Percentiles rank a stretch among this genome's conserved stretches.
phyloP scores from a whole-genome alignment of 1,140 invertebrate species.

The Drosophila lacertosa region DNA sequence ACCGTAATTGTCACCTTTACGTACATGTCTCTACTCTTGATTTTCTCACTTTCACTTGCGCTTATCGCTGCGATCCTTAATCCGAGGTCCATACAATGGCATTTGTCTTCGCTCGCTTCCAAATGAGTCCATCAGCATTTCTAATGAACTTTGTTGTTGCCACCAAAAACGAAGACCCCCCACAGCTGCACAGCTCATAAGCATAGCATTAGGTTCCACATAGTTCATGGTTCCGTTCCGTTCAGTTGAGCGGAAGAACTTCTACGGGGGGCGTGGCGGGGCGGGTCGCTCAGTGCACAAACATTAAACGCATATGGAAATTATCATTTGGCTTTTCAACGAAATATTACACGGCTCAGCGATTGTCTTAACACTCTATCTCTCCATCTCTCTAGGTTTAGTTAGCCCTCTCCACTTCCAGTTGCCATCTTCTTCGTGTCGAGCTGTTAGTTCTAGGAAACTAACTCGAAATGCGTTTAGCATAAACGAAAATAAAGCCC shows the following conservation, averaged over 20 bases:
- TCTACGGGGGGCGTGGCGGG: neutral
- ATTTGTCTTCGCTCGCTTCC: slow-evolving; percentile 9
- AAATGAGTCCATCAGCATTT: slow-evolving; percentile 2
- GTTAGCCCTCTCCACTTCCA: neutral
- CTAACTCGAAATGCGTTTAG: slow-evolving; percentile 32
- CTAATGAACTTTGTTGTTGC: neutral
- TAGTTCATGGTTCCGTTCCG: slow-evolving; percentile 15
- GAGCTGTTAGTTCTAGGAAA: slow-evolving; percentile 58
- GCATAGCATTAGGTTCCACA: neutral
- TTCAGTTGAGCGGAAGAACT: slow-evolving; percentile 39
- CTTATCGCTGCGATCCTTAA: slow-evolving; percentile 5
- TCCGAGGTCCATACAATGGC: slow-evolving; percentile 9
- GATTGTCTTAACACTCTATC: slow-evolving; percentile 17
- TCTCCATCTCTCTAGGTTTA: no score
- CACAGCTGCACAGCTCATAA: slow-evolving; percentile 8
- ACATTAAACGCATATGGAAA: slow-evolving; percentile 40
- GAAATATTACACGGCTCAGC: slow-evolving; percentile 49
- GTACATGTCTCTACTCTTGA: neutral
- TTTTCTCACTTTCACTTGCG: slow-evolving; percentile 53
- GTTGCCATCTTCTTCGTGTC: no score
- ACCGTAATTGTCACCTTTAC: slow-evolving; percentile 17
- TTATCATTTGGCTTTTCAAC: slow-evolving; percentile 35
- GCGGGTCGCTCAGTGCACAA: neutral
- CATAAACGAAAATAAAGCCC: slow-evolving; percentile 37
- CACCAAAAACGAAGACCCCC: slow-evolving; percentile 16